Evolutionary conservation across 2,888 invertebrate species (phyloP).

Genomic region (Meandrusa payeni): DNA sequence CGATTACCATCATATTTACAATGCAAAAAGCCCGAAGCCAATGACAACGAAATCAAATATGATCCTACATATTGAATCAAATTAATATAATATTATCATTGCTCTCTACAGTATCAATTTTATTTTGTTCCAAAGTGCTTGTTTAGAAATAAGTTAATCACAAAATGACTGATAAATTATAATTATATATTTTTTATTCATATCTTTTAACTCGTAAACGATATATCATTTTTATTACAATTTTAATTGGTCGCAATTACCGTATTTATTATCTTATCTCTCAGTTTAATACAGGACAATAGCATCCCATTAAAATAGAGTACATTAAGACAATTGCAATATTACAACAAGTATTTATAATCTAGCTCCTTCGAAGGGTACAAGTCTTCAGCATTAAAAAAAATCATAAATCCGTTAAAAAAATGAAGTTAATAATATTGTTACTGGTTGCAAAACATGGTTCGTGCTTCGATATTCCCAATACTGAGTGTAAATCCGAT

Average conservation of each 20-base stretch:
- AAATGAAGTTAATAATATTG: slow-evolving; percentile 31
- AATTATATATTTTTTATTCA: too few relatives aligned
- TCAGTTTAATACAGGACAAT: slow-evolving; percentile 23
- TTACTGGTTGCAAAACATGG: slow-evolving; percentile 36
- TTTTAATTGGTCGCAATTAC: slow-evolving; percentile 3
- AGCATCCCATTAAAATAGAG: slow-evolving; percentile 20
- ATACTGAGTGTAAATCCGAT: slow-evolving; percentile 43
- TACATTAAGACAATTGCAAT: slow-evolving; percentile 12
- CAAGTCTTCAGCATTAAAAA: slow-evolving; percentile 6
- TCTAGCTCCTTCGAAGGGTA: not conserved
- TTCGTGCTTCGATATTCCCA: slow-evolving; percentile 55
- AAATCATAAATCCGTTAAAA: not conserved
- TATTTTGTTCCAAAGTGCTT: not conserved
- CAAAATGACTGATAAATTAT: slow-evolving; percentile 7
- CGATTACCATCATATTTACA: slow-evolving; percentile 65
- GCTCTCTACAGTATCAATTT: not conserved
- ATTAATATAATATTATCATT: not conserved
- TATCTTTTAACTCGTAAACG: too few relatives aligned
- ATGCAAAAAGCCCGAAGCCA: slow-evolving; percentile 44
- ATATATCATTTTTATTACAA: not conserved
- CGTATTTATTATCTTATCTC: slow-evolving; percentile 24
- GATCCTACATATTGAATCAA: slow-evolving; percentile 2
- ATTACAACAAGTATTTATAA: slow-evolving; percentile 9
- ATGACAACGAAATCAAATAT: slow-evolving; percentile 21
- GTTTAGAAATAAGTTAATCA: not conserved